Evolutionary conservation across 2,797 vertebrate species (phyloP).

Genomic region (Monodelphis domestica): DNA sequence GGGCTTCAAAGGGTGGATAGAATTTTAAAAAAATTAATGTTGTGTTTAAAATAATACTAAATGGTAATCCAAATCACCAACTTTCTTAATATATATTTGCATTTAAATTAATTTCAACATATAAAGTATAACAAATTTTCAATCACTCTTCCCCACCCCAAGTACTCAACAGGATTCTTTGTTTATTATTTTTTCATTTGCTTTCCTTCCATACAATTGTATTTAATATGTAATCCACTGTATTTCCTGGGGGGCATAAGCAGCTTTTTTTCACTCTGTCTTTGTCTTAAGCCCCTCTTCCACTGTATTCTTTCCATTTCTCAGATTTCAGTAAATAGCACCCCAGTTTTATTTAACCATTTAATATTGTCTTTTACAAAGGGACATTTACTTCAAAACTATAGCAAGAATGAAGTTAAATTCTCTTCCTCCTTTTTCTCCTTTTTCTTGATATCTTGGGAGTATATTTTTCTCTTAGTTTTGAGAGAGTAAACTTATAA

Average conservation of each 20-base stretch:
- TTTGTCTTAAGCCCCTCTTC: neutral
- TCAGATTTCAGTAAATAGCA: neutral
- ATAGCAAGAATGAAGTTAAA: neutral
- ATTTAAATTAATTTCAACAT: neutral
- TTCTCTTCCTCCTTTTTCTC: neutral
- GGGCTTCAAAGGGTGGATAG: neutral
- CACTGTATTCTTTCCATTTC: neutral
- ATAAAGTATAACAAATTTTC: neutral
- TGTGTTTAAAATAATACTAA: neutral
- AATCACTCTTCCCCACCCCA: neutral
- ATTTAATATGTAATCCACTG: neutral
- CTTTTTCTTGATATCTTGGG: neutral
- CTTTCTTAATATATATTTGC: neutral
- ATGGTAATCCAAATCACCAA: neutral
- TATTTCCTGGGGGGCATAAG: neutral
- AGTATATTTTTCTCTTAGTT: neutral
- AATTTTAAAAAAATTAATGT: neutral
- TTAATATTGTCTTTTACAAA: neutral
- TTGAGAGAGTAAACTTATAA: neutral
- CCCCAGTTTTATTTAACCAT: neutral
- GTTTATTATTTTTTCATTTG: neutral
- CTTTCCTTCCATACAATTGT: neutral
- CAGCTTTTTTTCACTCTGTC: neutral
- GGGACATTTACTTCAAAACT: neutral
- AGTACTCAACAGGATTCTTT: neutral